Conservation (phyloP, 2,113 vertebrate genomes). For the Corydoras maculifer region DNA sequence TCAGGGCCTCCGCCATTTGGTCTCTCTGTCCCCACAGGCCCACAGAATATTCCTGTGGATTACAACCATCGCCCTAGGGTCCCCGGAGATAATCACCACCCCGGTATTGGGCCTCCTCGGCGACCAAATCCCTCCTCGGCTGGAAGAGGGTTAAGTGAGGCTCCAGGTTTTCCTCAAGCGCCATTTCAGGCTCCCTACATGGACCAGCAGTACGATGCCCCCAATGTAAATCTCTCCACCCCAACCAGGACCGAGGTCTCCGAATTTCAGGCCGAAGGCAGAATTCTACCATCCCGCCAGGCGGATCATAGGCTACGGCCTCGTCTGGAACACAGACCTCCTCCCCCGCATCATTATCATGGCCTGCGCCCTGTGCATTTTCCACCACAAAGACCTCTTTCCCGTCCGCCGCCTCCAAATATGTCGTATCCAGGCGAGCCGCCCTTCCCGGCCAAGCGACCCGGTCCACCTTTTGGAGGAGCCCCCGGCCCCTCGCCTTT, state of each 20-base stretch:
- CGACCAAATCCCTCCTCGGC: not conserved
- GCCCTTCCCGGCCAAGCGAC: slow-evolving; percentile 72
- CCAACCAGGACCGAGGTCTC: slow-evolving; percentile 42
- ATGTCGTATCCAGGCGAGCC: slow-evolving; percentile 68
- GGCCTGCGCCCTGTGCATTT: slow-evolving; percentile 38
- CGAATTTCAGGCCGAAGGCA: slow-evolving; percentile 42
- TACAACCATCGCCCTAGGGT: slow-evolving; percentile 44
- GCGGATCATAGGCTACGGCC: slow-evolving; percentile 22
- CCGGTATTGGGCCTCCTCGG: slow-evolving; percentile 41
- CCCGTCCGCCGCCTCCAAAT: slow-evolving; percentile 41
- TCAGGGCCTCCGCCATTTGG: slow-evolving; percentile 5
- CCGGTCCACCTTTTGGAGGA: slow-evolving; percentile 66
- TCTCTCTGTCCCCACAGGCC: not conserved
- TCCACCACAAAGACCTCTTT: slow-evolving; percentile 45
- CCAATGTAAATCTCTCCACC: not conserved
- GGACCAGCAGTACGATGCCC: slow-evolving; percentile 53
- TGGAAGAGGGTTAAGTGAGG: slow-evolving; percentile 37
- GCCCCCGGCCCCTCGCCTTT: slow-evolving; percentile 64
- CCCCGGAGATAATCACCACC: slow-evolving; percentile 41
- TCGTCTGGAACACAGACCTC: slow-evolving; percentile 37
- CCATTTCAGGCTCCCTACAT: slow-evolving; percentile 47
- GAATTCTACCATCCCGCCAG: slow-evolving; percentile 15
- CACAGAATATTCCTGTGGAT: slow-evolving; percentile 12
- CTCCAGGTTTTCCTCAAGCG: slow-evolving; percentile 41
- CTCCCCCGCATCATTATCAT: slow-evolving; percentile 37